These are phyloP conservation scores for Sanderia malayensis DNA, from an alignment of 30 jellyfish, hydroid and myxozoan species.

Conservation along the genomic window DNA sequence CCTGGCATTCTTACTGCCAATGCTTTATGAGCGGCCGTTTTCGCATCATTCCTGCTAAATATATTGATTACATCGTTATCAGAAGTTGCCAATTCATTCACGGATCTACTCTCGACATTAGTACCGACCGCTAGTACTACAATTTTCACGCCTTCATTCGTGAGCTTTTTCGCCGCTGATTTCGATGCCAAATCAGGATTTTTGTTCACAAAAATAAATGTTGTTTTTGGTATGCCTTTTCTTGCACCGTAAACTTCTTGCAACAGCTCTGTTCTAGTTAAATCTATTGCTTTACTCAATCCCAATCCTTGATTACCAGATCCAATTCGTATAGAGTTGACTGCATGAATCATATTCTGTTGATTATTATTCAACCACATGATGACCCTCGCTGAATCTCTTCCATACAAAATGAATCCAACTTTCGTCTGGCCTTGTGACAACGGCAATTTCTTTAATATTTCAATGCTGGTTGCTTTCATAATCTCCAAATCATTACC, in stretches of 20 bases:
- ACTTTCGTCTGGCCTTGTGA: slow-evolving; percentile 26
- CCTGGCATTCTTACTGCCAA: background rate
- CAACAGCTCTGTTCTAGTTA: slow-evolving; percentile 26
- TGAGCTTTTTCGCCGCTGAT: background rate
- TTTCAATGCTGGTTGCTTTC: background rate
- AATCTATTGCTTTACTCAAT: slow-evolving; percentile 29
- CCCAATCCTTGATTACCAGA: slow-evolving; percentile 14
- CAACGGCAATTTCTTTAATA: slow-evolving; percentile 8
- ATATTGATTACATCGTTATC: background rate
- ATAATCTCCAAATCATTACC: slow-evolving; percentile 4
- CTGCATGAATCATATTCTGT: background rate
- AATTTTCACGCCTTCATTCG: slow-evolving; percentile 28
- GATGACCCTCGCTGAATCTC: slow-evolving; percentile 26
- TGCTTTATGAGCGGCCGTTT: background rate
- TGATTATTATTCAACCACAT: slow-evolving; percentile 10
- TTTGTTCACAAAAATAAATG: slow-evolving; percentile 44
- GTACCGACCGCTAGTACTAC: slow-evolving; percentile 19
- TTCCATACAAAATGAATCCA: slow-evolving; percentile 45
- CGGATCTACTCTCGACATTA: background rate
- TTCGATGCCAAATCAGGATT: background rate
- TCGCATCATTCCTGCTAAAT: background rate
- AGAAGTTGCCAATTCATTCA: background rate
- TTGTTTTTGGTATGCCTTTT: slow-evolving; percentile 43
- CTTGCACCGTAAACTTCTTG: slow-evolving; percentile 45
- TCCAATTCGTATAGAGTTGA: background rate